A percentile compares a stretch with the other conserved stretches of the same genome.
These are phyloP conservation scores for Oreonectes daqikongensis DNA, from an alignment of 2,797 vertebrate genomes.

Conservation along the genomic window DNA sequence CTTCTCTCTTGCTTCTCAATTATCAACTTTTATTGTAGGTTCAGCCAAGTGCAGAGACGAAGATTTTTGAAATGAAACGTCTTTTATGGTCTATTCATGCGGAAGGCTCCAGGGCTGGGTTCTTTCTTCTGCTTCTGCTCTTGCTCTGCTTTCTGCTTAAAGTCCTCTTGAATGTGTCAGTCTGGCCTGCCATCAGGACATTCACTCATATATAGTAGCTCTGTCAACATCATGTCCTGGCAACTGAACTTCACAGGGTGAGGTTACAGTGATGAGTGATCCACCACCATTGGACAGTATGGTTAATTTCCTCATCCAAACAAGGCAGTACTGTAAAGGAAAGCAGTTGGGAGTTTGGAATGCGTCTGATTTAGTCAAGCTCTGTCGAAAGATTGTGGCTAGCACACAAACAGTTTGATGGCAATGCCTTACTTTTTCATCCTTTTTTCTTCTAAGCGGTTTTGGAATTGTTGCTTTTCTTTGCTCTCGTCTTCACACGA, in stretches of 20 bases:
- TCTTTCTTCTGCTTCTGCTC: conserved; percentile 57
- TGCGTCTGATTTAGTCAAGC: conserved; percentile 13
- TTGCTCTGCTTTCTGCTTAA: conserved; percentile 70
- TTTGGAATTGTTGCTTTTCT: conserved; percentile 52
- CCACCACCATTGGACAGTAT: conserved; percentile 45
- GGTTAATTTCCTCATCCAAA: conserved; percentile 44
- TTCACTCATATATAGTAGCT: not conserved
- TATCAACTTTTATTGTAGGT: conserved; percentile 82
- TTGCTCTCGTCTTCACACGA: conserved; percentile 62
- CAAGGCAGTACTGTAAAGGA: conserved; percentile 24
- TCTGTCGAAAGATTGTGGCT: conserved; percentile 41
- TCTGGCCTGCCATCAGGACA: conserved; percentile 56
- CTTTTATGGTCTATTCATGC: conserved; percentile 77
- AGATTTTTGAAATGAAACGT: conserved; percentile 71
- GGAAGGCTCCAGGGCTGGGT: conserved; percentile 64
- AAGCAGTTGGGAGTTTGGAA: not conserved
- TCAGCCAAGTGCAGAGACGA: conserved; percentile 77
- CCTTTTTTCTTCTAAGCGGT: conserved; percentile 49
- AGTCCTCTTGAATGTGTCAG: conserved; percentile 73
- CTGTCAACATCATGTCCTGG: not conserved
- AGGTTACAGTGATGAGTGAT: conserved; percentile 49
- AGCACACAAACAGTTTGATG: conserved; percentile 46
- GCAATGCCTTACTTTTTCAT: conserved; percentile 41
- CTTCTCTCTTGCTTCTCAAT: conserved; percentile 80
- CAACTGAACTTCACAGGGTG: not conserved